A percentile compares a stretch with the other conserved stretches of the same genome.
Conservation (phyloP, 2,113 vertebrate genomes). For the Sebastes fasciatus region DNA sequence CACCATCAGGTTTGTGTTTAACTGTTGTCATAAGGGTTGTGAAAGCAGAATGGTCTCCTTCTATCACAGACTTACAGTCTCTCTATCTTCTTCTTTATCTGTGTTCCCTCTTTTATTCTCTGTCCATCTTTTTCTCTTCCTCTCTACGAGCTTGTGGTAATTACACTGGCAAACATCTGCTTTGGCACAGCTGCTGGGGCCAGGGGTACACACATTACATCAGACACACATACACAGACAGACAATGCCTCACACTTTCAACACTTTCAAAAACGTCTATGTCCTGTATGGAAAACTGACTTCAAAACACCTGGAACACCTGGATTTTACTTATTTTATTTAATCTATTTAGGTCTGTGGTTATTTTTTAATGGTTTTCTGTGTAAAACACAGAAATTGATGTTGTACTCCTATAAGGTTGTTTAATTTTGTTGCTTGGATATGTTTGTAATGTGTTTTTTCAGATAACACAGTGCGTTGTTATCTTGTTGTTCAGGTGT, state of each 20-base stretch:
- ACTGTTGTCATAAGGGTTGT: conserved; percentile 7
- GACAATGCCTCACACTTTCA: neutral
- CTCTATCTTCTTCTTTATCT: conserved; percentile 10
- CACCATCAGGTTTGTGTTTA: conserved; percentile 6
- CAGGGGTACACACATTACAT: conserved; percentile 26
- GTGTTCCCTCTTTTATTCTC: conserved; percentile 27
- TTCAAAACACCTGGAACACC: neutral
- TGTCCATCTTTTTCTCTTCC: conserved; percentile 27
- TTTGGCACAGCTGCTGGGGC: conserved; percentile 60
- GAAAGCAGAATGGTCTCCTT: neutral
- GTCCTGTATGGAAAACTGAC: neutral
- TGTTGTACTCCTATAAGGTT: neutral
- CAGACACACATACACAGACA: conserved; percentile 31
- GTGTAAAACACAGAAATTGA: neutral
- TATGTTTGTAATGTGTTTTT: neutral
- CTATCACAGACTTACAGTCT: conserved; percentile 8
- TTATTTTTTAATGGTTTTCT: neutral
- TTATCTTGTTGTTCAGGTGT: neutral
- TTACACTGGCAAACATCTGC: conserved; percentile 63
- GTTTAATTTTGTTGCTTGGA: neutral
- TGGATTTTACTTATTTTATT: conserved; percentile 1
- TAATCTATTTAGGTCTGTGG: neutral
- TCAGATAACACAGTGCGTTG: neutral
- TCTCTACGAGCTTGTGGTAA: conserved; percentile 41
- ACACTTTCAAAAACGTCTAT: conserved; percentile 7